Base-by-base conservation (phyloP, 2,888 invertebrate genomes). In the Slavum lentiscoides region DNA sequence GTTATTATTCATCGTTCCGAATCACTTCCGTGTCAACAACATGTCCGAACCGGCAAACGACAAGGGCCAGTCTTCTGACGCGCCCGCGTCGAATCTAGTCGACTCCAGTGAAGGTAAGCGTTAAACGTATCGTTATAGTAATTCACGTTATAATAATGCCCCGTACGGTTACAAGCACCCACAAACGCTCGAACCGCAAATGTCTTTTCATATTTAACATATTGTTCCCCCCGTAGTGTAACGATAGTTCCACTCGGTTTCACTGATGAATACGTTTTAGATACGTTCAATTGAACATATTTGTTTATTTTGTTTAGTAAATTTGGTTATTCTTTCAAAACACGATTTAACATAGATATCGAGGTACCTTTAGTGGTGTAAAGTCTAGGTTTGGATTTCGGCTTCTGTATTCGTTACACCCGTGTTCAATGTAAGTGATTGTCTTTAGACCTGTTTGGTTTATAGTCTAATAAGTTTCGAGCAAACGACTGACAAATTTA, bases 41-140 rank as follows among this genome's bases (percentile, higher is more conserved):
- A 80, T 80, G 80, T 80, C 80, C 1, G 72, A 72, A 13, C 19
- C 13, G 37, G 43, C 30, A 23, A 80, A 72, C 11, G 55, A 80
- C 23, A 64, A 58, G 11, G n/a, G 15, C 15, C 39, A 80, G 15
- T 17, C 70, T 13, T 3, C 49, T 13, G 70, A 66, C 3, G 15
- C 64, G 11, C 21, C 30, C 2, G 55, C 9, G 43, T 30, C 64
- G 13, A 70, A 64, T 53, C 15, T 55, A 58, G 58, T 55, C 21
- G 39, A 66, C 17, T 66, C 55, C 9, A 55, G 23, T 23, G 58
- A 64, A 64, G 72, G 80, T 80, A 72, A 72, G 64, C 9, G 39
- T 23, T 55, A 55, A 1, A 55, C 5, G 7, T 19, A 55, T 49
- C 6, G 55, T 19, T 30, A 30, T 30, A 30, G 4, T 30, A n/a